Evolutionary conservation across 2,797 vertebrate genomes (phyloP).

Genomic region (Paedocypris micromegethes): DNA sequence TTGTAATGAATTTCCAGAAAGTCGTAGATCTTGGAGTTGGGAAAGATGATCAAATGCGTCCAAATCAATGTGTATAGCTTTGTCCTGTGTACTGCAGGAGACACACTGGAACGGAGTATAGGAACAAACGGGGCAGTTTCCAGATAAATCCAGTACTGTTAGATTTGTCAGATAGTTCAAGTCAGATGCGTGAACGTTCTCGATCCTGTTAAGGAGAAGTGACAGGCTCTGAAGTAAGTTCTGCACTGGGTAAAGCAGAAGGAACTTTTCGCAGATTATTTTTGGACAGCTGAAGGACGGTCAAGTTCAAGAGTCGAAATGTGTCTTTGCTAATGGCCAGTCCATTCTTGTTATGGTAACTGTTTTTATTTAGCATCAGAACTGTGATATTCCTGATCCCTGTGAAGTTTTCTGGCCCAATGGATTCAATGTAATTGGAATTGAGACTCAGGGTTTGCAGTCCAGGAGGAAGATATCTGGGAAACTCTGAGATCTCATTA

Average conservation of each 20-base stretch:
- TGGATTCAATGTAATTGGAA: slow-evolving; percentile 51
- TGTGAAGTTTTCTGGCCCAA: slow-evolving; percentile 51
- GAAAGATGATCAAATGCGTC: slow-evolving; percentile 38
- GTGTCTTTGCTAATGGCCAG: slow-evolving; percentile 31
- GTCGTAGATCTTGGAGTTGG: slow-evolving; percentile 41
- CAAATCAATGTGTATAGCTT: slow-evolving; percentile 38
- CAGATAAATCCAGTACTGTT: slow-evolving; percentile 55
- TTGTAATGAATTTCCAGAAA: slow-evolving; percentile 55
- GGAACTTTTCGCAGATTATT: slow-evolving; percentile 53
- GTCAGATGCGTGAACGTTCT: slow-evolving; percentile 43
- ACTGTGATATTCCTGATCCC: slow-evolving; percentile 33
- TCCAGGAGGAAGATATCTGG: slow-evolving; percentile 53
- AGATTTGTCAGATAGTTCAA: slow-evolving; percentile 53
- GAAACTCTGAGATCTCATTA: slow-evolving; percentile 55
- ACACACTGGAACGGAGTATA: slow-evolving; percentile 61
- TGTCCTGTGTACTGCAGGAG: slow-evolving; percentile 33
- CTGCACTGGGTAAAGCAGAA: slow-evolving; percentile 37
- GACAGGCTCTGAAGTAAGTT: slow-evolving; percentile 42
- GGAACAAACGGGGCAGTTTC: slow-evolving; percentile 62
- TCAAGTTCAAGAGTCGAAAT: slow-evolving; percentile 41
- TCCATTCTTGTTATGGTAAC: slow-evolving; percentile 46
- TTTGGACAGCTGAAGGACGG: slow-evolving; percentile 43
- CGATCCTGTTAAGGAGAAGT: slow-evolving; percentile 53
- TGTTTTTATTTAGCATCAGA: slow-evolving; percentile 54
- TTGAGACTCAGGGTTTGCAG: slow-evolving; percentile 54